Base-by-base conservation (phyloP, 1,140 invertebrate genomes). In the Popillia japonica region DNA sequence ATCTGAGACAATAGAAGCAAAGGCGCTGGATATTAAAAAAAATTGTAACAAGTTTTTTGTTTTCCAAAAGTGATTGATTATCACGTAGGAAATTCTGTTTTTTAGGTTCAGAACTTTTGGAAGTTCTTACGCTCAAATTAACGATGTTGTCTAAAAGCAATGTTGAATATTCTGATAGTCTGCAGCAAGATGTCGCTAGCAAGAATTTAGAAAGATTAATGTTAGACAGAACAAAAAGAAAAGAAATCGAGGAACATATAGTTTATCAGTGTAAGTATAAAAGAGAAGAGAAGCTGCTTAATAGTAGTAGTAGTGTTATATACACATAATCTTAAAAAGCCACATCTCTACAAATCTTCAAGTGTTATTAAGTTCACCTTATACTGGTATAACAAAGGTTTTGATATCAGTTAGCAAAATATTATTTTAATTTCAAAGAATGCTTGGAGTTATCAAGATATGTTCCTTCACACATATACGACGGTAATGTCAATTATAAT, bases 251-350 rank as follows among this genome's bases (percentile, higher is more conserved):
- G 22, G 61, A 68, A 6, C 7, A 27, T 22, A 14, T 10, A 6
- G 22, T 34, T 9, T 10, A 68, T 27, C 22, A 68, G 27, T 68
- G 61, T 68, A 68, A 68, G 61, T 34, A n/a, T n/a, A n/a, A n/a
- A n/a, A n/a, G n/a, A n/a, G n/a, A n/a, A n/a, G n/a, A n/a, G n/a
- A n/a, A n/a, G n/a, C n/a, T n/a, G n/a, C n/a, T n/a, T n/a, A n/a
- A n/a, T n/a, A n/a, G n/a, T n/a, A n/a, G n/a, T n/a, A n/a, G n/a
- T n/a, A n/a, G n/a, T n/a, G n/a, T n/a, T n/a, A n/a, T n/a, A n/a
- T n/a, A n/a, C n/a, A n/a, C n/a, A n/a, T n/a, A n/a, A n/a, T n/a
- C n/a, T n/a, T n/a, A n/a, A n/a, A n/a, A n/a, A n/a, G n/a, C n/a
- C n/a, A n/a, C n/a, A n/a, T n/a, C n/a, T n/a, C n/a, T n/a, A n/a